Conservation (phyloP, 2,113 vertebrate genomes). For the Ptilorrhoa leucosticta region DNA sequence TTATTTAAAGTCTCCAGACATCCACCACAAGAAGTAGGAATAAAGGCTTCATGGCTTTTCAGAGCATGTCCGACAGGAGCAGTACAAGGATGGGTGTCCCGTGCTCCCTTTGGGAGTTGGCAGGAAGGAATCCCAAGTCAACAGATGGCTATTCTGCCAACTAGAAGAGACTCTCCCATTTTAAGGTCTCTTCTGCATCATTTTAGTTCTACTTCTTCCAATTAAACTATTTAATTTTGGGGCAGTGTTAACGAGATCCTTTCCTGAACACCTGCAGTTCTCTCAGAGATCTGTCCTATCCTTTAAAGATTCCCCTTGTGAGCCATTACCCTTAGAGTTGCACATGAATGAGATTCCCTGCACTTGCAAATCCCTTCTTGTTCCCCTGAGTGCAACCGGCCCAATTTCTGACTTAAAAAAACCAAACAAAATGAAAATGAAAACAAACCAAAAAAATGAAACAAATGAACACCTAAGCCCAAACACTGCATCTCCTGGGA, state of each 20-base stretch:
- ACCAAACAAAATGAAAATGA: too few relatives aligned
- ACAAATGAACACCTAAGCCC: not conserved
- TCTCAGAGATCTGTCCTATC: not conserved
- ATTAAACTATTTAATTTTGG: not conserved
- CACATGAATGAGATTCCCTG: not conserved
- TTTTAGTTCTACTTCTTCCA: not conserved
- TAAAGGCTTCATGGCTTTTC: not conserved
- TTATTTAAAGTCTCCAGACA: not conserved
- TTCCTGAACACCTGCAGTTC: not conserved
- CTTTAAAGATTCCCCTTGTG: not conserved
- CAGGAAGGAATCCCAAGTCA: not conserved
- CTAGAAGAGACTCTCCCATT: not conserved
- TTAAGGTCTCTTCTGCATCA: not conserved
- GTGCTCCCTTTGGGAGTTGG: not conserved
- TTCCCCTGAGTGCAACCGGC: not conserved
- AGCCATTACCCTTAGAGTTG: not conserved
- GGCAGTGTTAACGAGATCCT: not conserved
- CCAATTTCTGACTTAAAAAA: not conserved
- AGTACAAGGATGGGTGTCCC: not conserved
- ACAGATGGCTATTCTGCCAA: not conserved
- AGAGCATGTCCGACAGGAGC: accelerated
- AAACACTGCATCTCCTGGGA: not conserved
- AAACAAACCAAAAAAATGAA: too few relatives aligned
- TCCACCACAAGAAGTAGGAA: not conserved
- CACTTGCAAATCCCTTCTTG: not conserved